Evolutionary conservation across 2,797 vertebrate species (phyloP).

Genomic region (Brachyrhaphis roseni): DNA sequence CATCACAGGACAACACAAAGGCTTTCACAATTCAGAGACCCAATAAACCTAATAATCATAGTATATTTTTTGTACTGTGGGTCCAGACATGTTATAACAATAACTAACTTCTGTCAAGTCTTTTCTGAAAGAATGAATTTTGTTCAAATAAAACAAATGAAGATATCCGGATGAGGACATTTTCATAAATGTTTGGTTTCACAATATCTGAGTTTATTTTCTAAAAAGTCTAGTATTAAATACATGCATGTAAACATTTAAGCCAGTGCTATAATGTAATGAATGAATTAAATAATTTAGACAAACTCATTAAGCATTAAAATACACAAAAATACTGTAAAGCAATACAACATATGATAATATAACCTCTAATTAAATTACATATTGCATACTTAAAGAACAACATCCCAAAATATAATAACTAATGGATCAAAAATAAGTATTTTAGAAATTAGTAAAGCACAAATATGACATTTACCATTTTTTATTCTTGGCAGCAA

Average conservation of each 20-base stretch:
- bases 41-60: not conserved
- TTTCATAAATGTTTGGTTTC: not conserved
- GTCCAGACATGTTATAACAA: not conserved
- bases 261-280: not conserved
- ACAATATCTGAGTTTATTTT: not conserved
- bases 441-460: not conserved
- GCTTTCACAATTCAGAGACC: not conserved
- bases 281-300: not conserved
- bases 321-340: not conserved
- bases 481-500: constrained; percentile 30
- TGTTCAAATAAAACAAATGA: not conserved
- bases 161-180: not conserved
- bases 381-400: not conserved
- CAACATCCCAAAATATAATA: not conserved
- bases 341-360: not conserved
- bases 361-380: not conserved
- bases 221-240: not conserved
- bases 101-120: not conserved
- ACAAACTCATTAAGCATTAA: not conserved
- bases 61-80: not conserved
- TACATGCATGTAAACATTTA: no score
- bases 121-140: not conserved
- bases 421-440: constrained; percentile 13
- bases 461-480: constrained; percentile 3
- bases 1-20: not conserved